Evolutionary conservation across 2,888 invertebrate genomes (phyloP), one percentile per base, ranked within the genome.

Genomic region (Laothoe populi): DNA sequence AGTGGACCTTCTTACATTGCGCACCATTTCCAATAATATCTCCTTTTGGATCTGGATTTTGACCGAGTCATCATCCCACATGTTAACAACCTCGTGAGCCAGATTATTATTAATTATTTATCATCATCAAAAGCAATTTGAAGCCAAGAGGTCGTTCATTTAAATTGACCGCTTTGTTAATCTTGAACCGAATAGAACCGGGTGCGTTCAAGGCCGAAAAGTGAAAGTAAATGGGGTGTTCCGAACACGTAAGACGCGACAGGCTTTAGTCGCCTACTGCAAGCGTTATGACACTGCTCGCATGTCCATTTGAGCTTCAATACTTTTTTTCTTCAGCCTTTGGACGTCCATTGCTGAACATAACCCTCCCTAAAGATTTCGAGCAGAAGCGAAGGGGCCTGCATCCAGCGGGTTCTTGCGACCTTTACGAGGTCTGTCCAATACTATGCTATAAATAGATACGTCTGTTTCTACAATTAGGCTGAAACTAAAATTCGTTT

Each of bases 111-210:
- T 38, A 5, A 13, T 19, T 7, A 19, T 44, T 19, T 19, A 19
- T 10, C 19, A 35, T 19, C 7, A n/a, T 53, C 19, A 8, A 35
- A 53, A 19, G 31, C 19, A 44, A 8, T 19, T 10, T 35, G 38
- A 38, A 13, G 38, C 38, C 38, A 38, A 53, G 53, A 53, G 42
- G 40, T 61, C 31, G 35, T 24, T 16, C n/a, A 16, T 26, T 13
- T 10, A 49, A 60, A 35, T 16, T 31, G 31, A 16, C 26, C 53
- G 53, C 4, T 11, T 53, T 49, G 19, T 31, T 53, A 53, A 53
- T 53, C 53, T 53, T 53, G 53, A 53, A 53, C 31, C 31, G 53
- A 53, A 53, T 31, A 53, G 19, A 53, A 53, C 53, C 35, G 35
- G 35, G 35, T 19, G 0, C 35, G 31, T 53, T 35, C 53, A 53